Base-by-base conservation (phyloP, 2,113 vertebrate species). In the Cyanistes caeruleus region DNA sequence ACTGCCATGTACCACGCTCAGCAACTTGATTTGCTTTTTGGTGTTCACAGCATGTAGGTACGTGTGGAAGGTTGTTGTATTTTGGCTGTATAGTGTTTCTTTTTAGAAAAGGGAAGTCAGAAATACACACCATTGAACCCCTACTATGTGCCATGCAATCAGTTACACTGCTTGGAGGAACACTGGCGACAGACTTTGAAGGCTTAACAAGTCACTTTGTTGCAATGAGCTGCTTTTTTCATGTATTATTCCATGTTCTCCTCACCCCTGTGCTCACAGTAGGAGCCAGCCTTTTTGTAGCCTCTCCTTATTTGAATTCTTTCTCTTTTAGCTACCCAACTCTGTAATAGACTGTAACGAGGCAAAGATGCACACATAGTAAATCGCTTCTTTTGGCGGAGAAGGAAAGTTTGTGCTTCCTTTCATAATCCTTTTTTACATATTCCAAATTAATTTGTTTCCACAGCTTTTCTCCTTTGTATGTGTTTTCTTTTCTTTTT, bases 361-460 rank as follows among this genome's bases (percentile, higher is more conserved):
- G 91, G 85, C 94, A 90, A 92, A 90, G 78, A 92, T n/a, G 75
- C 72, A 55, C 62, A 30, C 17, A 4, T 25, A 88, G 28, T 44
- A 93, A 96, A 96, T 46, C 6, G 7, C 55, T 68, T 39, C 58
- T 82, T 94, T 95, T 77, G 76, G 65, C 53, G 69, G 64, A 74
- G 46, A 76, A 95, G 94, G 53, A 74, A 94, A 92, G 77, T 96
- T 97, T 93, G 77, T 77, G 64, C 81, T 89, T 93, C 72, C 92
- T 96, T 96, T 83, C 59, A 65, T 87, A 96, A 96, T 94, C 68
- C 91, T 95, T 75, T 97, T 90, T 96, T 84, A 70, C 6, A 2
- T 97, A 85, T 93, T 96, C 89, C 84, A 84, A 92, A 94, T 95
- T 93, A 97, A 91, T 95, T 97, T 90, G 39, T 90, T 95, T 96